A percentile compares a stretch with the other conserved stretches of the same genome.
Evolutionary conservation across 2,888 invertebrate genomes (phyloP).

Genomic region (Cerceris rybyensis): DNA sequence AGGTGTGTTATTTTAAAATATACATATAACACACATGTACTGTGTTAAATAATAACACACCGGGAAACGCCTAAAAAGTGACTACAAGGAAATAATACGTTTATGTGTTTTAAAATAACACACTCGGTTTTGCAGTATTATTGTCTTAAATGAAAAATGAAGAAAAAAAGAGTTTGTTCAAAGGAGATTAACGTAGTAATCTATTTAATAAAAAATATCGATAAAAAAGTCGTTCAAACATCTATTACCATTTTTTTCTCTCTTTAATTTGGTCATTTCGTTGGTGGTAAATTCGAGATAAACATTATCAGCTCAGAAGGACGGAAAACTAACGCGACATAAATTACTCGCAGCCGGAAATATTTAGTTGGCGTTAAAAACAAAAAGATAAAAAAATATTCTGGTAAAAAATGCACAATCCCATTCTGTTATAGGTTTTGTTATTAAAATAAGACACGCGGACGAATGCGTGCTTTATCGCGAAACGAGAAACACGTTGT

Average conservation of each 20-base stretch:
- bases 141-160: neutral
- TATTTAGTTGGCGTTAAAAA: neutral
- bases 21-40: too few relatives aligned
- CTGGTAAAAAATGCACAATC: neutral
- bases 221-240: neutral
- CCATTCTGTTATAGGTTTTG: neutral
- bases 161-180: too few relatives aligned
- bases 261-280: neutral
- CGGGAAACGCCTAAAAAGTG: too few relatives aligned
- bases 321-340: neutral
- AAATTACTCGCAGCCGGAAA: neutral
- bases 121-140: too few relatives aligned
- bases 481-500: conserved; percentile 27
- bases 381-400: neutral
- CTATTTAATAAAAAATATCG: too few relatives aligned
- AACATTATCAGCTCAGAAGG: too few relatives aligned
- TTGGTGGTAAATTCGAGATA: neutral
- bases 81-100: too few relatives aligned
- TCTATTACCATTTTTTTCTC: neutral
- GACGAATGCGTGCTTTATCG: conserved; percentile 51
- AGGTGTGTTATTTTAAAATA: too few relatives aligned
- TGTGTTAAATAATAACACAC: too few relatives aligned
- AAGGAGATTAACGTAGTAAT: too few relatives aligned
- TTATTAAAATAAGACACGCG: conserved; percentile 6
- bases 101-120: too few relatives aligned